Conservation (phyloP, 2,888 invertebrate genomes). For the Sthenelais limicola region DNA sequence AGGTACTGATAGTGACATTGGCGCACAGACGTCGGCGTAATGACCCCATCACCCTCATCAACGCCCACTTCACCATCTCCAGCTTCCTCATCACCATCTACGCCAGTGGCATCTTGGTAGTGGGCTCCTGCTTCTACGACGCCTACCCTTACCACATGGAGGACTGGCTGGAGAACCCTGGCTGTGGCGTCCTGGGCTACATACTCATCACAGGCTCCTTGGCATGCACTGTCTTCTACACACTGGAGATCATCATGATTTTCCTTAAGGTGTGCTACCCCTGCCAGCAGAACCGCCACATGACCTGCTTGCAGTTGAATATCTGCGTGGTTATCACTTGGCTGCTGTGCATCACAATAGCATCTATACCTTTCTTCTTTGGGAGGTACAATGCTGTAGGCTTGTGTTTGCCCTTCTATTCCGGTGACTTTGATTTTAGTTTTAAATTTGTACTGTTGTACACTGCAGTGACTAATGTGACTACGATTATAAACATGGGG, state of each 20-base stretch:
- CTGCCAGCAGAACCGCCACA: slow-evolving; percentile 9
- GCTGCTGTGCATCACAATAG: slow-evolving; percentile 3
- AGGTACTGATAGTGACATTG: slow-evolving; percentile 39
- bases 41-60: slow-evolving; percentile 35
- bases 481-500: slow-evolving; percentile 18
- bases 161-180: slow-evolving; percentile 34
- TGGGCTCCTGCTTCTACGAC: slow-evolving; percentile 21
- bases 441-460: slow-evolving; percentile 40
- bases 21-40: background rate
- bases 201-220: slow-evolving; percentile 34
- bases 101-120: slow-evolving; percentile 27
- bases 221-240: slow-evolving; percentile 26
- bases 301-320: slow-evolving; percentile 11
- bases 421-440: slow-evolving; percentile 11
- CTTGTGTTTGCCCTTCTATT: slow-evolving; percentile 42
- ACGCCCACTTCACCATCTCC: slow-evolving; percentile 37
- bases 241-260: slow-evolving; percentile 14
- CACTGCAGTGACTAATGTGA: slow-evolving; percentile 11
- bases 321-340: background rate
- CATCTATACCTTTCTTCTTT: slow-evolving; percentile 34
- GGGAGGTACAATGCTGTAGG: slow-evolving; percentile 40
- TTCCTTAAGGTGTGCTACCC: slow-evolving; percentile 29
- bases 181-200: slow-evolving; percentile 38
- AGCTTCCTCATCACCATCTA: slow-evolving; percentile 41
- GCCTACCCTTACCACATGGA: slow-evolving; percentile 44